Base-by-base conservation (phyloP, 2,888 invertebrate genomes). In the Epinotia brunnichana region DNA sequence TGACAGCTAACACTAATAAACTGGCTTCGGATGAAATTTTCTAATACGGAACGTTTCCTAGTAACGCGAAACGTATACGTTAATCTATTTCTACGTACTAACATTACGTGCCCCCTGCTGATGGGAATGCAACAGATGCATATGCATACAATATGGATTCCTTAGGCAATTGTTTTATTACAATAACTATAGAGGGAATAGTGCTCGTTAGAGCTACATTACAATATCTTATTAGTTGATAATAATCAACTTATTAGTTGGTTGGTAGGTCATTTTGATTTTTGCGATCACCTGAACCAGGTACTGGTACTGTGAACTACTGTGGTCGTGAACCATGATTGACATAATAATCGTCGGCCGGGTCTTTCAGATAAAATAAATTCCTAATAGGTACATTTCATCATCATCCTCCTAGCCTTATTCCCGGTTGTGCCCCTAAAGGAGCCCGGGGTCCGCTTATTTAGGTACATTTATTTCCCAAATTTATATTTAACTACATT, bases 1-100 rank as follows among this genome's bases (percentile, higher is more conserved):
- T 85, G 87, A 86, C 87, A 86, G 84, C 83, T 85, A 84, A 88
- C 85, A 89, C 87, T 87, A 89, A 88, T 88, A 89, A 89, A 91
- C 88, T 83, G 84, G 83, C 83, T 87, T 86, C 87, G 81, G 85
- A 86, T 87, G 87, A 87, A 88, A 87, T 84, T 85, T 69, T 85
- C 80, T 85, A 88, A 87, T 86, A 85, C 82, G 83, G 73, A 73
- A 64, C 84, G 83, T 84, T 87, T 88, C 87, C 77, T 73, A 81
- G 85, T 84, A 86, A 84, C 79, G 81, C 78, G 79, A 83, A 83
- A 82, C 81, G 80, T 77, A 76, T 76, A 77, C 79, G 69, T 74
- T 74, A 63, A 69, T 69, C 62, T 73, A 73, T 73, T 63, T 73
- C 24, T 44, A 73, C 57, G 57, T 73, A 63, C 68, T 63, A 60